Evolutionary conservation across 2,113 vertebrate genomes (phyloP).

Genomic region (Spizaetus ornatus): DNA sequence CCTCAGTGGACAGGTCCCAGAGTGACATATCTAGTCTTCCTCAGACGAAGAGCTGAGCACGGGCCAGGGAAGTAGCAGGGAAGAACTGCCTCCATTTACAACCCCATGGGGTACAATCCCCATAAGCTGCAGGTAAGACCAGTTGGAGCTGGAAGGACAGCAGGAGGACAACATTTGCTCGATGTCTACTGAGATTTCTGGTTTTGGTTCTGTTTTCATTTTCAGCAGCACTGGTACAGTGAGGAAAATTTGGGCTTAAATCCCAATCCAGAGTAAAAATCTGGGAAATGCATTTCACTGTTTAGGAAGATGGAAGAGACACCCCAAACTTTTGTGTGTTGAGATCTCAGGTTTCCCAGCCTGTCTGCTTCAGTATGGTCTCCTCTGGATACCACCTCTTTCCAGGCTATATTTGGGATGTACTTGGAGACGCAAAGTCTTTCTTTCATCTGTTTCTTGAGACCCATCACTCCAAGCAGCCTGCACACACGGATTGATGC

Average conservation of each 20-base stretch:
- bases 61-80: neutral
- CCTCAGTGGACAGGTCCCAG: neutral
- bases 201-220: neutral
- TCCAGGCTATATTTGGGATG: rapidly evolving
- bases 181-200: neutral
- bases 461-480: neutral
- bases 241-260: neutral
- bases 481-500: rapidly evolving
- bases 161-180: neutral
- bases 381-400: neutral
- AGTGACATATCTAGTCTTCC: neutral
- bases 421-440: neutral
- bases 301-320: neutral
- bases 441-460: neutral
- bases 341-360: neutral
- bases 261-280: neutral
- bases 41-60: neutral
- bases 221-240: neutral
- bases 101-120: neutral
- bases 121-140: neutral
- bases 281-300: neutral
- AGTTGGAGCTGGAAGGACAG: neutral
- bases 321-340: too few species aligned
- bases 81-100: neutral
- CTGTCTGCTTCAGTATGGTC: neutral